Evolutionary conservation across 2,888 invertebrate genomes (phyloP).

Genomic region (Lasioglossum pauxillum): DNA sequence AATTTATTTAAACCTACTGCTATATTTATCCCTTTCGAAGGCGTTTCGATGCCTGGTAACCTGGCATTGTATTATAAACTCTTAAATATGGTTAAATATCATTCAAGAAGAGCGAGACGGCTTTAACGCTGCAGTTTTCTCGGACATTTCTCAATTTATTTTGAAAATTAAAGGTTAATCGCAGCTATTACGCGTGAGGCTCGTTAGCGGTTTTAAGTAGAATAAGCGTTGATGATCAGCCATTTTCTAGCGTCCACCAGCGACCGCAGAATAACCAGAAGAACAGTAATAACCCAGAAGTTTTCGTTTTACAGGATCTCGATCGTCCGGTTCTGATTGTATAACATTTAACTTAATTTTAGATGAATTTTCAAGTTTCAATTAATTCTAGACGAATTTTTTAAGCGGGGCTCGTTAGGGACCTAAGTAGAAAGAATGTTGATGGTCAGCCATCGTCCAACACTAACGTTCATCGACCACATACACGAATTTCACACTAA

Average conservation of each 20-base stretch:
- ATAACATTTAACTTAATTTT: background rate
- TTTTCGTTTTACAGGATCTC: background rate
- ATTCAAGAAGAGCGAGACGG: background rate
- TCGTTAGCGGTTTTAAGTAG: conserved; percentile 3
- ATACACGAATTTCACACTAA: background rate
- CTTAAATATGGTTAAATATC: background rate
- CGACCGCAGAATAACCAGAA: background rate
- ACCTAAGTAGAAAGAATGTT: background rate
- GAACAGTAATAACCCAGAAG: background rate
- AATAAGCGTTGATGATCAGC: conserved; percentile 1
- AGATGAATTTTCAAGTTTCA: too few species aligned
- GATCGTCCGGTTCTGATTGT: background rate
- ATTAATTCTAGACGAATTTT: too few species aligned
- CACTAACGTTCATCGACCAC: background rate
- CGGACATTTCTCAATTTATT: background rate
- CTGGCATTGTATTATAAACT: background rate
- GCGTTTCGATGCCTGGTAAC: too few species aligned
- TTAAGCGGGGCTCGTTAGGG: background rate
- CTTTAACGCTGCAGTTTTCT: background rate
- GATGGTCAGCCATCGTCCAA: background rate
- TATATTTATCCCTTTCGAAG: background rate
- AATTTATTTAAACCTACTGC: background rate
- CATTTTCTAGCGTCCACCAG: background rate
- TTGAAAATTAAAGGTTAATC: background rate
- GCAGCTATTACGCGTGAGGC: background rate